phyloP scores from a whole-genome alignment of 2,113 vertebrate species.

The Myodes glareolus region DNA sequence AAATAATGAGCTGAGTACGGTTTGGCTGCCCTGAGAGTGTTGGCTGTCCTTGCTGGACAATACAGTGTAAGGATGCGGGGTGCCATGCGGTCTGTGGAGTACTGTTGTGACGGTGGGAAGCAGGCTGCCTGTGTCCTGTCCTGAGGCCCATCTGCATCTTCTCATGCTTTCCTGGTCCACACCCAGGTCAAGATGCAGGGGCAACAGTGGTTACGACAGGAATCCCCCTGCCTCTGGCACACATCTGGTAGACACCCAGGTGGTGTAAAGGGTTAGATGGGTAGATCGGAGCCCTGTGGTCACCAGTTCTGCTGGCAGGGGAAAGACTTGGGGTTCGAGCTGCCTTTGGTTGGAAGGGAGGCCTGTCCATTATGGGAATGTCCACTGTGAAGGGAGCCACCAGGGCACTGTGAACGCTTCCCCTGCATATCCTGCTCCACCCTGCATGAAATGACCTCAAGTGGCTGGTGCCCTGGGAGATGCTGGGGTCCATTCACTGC shows the following conservation, averaged over 20 bases:
- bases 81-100: rapidly evolving
- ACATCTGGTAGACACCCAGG: background rate
- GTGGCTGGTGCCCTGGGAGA: background rate
- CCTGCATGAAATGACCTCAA: background rate
- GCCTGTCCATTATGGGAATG: background rate
- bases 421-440: background rate
- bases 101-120: background rate
- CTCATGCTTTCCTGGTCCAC: background rate
- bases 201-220: background rate
- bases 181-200: background rate
- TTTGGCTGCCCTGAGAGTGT: background rate
- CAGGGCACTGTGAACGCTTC: background rate
- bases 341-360: background rate
- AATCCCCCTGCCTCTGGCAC: background rate
- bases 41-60: background rate
- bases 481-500: background rate
- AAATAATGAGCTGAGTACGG: background rate
- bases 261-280: background rate
- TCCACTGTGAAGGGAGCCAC: background rate
- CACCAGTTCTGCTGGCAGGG: background rate
- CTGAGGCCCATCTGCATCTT: background rate
- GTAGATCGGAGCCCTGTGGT: background rate
- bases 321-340: background rate
- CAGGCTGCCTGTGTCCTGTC: background rate
- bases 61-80: too few species aligned